A percentile compares a stretch with the other conserved stretches of the same genome.
Conservation (phyloP, 1,140 invertebrate genomes). For the Euura lappo region DNA sequence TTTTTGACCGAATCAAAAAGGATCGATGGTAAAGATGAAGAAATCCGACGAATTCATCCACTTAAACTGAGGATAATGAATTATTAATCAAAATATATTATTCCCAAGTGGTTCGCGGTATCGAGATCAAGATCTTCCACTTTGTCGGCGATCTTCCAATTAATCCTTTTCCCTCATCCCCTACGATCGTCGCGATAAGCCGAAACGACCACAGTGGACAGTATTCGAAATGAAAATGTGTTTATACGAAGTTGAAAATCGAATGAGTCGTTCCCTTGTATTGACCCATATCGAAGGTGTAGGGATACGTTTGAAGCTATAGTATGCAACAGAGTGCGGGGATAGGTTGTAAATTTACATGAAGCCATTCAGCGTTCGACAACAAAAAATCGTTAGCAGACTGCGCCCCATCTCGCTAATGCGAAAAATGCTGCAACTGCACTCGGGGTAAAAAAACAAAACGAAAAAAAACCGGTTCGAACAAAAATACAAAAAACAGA, state of each 20-base stretch:
- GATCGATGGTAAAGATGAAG: background rate
- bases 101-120: background rate
- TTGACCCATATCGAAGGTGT: no score
- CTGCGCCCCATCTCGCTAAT: slow-evolving; percentile 44
- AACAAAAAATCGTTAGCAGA: slow-evolving; percentile 44
- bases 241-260: no score
- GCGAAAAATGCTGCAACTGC: slow-evolving; percentile 33
- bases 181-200: no score
- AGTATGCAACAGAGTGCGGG: background rate
- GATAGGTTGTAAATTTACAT: slow-evolving; percentile 24
- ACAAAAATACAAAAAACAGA: background rate
- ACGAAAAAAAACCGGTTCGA: background rate
- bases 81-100: slow-evolving; percentile 1
- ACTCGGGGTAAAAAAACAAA: background rate
- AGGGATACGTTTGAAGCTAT: no score
- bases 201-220: no score
- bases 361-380: slow-evolving; percentile 21
- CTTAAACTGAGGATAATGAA: background rate
- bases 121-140: background rate
- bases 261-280: no score
- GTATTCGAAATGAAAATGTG: no score
- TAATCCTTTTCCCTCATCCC: no score
- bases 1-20: background rate
- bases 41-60: background rate
- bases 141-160: background rate